These are phyloP conservation scores for Myotis yumanensis DNA, from an alignment of 2,113 vertebrate genomes.

Conservation along the genomic window DNA sequence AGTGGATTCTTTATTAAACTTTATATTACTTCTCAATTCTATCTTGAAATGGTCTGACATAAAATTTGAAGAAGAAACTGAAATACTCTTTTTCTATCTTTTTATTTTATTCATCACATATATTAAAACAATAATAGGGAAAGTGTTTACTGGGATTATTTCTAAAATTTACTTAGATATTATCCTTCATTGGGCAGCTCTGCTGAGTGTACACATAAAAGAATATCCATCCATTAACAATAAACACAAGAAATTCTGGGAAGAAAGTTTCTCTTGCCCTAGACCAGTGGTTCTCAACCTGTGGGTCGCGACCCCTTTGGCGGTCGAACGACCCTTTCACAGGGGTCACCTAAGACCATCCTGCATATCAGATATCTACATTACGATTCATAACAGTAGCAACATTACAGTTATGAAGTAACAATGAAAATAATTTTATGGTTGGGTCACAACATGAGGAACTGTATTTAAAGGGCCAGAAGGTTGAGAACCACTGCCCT, in stretches of 20 bases:
- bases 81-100: background rate
- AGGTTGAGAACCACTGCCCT: background rate
- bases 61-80: conserved; percentile 3
- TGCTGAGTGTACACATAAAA: background rate
- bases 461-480: too few species aligned
- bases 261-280: background rate
- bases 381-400: too few species aligned
- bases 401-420: too few species aligned
- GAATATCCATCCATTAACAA: background rate
- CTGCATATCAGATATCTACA: too few species aligned
- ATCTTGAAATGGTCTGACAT: background rate
- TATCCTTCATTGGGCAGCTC: conserved; percentile 13
- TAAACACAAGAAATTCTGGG: conserved; percentile 13
- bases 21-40: background rate
- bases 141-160: conserved; percentile 2
- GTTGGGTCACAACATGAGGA: too few species aligned
- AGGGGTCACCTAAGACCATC: too few species aligned
- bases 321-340: too few species aligned
- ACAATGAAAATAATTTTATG: too few species aligned
- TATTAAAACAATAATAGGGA: background rate
- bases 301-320: too few species aligned
- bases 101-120: background rate
- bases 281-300: too few species aligned
- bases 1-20: conserved; percentile 6
- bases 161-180: conserved; percentile 25